These are phyloP conservation scores for Batillaria attramentaria DNA, from an alignment of 1,140 invertebrate genomes.

Conservation along the genomic window DNA sequence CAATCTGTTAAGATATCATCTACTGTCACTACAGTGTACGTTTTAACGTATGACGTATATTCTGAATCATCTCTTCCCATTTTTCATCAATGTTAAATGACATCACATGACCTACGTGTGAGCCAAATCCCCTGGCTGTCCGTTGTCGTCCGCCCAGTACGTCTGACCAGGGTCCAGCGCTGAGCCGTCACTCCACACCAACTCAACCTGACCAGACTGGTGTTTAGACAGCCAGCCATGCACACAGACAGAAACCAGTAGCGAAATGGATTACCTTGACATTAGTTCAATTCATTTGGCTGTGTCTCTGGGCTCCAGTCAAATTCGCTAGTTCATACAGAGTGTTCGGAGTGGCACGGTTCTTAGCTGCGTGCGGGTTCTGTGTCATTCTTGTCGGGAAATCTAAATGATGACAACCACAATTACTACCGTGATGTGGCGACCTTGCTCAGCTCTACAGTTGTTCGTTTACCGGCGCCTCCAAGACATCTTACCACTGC, in stretches of 20 bases:
- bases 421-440: too few relatives aligned
- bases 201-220: not conserved
- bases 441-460: too few relatives aligned
- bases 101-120: not conserved
- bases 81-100: not conserved
- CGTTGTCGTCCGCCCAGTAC: not conserved
- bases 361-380: not conserved
- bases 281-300: not conserved
- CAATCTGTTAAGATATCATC: not conserved
- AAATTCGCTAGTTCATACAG: not conserved
- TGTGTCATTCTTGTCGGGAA: not conserved
- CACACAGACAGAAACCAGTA: not conserved
- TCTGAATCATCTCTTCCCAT: not conserved
- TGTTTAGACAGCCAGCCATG: too few relatives aligned
- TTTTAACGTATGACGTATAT: not conserved
- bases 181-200: slow-evolving; percentile 1
- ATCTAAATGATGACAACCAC: not conserved
- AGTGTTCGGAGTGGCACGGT: too few relatives aligned
- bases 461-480: not conserved
- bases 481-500: too few relatives aligned
- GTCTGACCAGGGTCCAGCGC: not conserved
- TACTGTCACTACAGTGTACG: not conserved
- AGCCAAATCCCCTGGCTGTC: not conserved
- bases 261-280: not conserved
- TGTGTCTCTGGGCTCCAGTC: not conserved